A percentile compares a stretch with the other conserved stretches of the same genome.
These are phyloP conservation scores for Lepisosteus osseus DNA, from an alignment of 2,113 vertebrate genomes.

Conservation along the genomic window DNA sequence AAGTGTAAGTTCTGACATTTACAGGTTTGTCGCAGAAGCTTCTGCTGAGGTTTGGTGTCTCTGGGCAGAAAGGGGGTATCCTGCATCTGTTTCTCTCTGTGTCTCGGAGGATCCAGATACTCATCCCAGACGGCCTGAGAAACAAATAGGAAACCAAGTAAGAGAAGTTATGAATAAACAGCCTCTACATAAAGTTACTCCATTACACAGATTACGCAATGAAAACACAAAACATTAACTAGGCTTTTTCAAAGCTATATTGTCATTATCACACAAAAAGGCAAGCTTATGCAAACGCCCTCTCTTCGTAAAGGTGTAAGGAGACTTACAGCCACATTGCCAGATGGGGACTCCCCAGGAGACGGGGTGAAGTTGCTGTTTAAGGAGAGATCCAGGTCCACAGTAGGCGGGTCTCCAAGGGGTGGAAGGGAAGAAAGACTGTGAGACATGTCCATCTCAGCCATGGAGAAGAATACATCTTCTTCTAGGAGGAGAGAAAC, in stretches of 20 bases:
- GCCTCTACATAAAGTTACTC: not conserved
- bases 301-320: not conserved
- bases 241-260: too few species aligned
- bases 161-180: not conserved
- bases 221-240: not conserved
- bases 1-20: slow-evolving; percentile 43
- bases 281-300: too few species aligned
- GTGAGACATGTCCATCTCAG: slow-evolving; percentile 98
- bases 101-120: slow-evolving; percentile 78
- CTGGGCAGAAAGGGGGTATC: slow-evolving; percentile 58
- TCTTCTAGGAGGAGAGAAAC: slow-evolving; percentile 64
- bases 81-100: slow-evolving; percentile 64
- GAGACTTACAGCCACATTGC: slow-evolving; percentile 71
- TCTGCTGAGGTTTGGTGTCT: slow-evolving; percentile 63
- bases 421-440: slow-evolving; percentile 93
- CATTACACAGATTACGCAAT: not conserved
- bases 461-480: slow-evolving; percentile 99
- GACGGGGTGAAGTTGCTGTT: slow-evolving; percentile 88
- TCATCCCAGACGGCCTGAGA: slow-evolving; percentile 81
- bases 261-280: too few species aligned
- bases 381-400: slow-evolving; percentile 91
- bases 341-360: slow-evolving; percentile 83
- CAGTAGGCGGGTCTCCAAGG: slow-evolving; percentile 88
- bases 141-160: slow-evolving; percentile 38
- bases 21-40: slow-evolving; percentile 76